Percentiles rank a stretch among this genome's conserved stretches.
phyloP scores from a whole-genome alignment of 2,888 invertebrate species.

The Acleris cristana region DNA sequence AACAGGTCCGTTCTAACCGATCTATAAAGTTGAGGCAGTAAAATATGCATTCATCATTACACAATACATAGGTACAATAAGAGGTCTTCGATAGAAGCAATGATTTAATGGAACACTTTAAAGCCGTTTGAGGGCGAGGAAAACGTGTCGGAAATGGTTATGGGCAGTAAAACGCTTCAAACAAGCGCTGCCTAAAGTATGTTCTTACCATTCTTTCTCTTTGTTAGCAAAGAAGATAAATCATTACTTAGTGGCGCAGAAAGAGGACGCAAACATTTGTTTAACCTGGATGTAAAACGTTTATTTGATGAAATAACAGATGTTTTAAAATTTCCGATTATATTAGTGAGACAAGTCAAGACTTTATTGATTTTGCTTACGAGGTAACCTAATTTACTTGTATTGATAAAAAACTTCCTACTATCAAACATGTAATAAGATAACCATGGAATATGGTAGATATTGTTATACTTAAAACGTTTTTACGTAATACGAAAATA shows the following conservation, averaged over 20 bases:
- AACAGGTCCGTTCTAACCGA: background rate
- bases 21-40: background rate
- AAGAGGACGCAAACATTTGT: background rate
- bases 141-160: conserved; percentile 26
- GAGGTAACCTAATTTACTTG: too few species aligned
- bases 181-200: conserved; percentile 19
- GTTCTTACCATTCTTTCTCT: conserved; percentile 16
- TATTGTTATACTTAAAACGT: too few species aligned
- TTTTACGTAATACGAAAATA: too few species aligned
- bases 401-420: too few species aligned
- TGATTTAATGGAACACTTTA: conserved; percentile 24
- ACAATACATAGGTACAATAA: background rate
- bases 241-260: conserved; percentile 6
- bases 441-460: too few species aligned
- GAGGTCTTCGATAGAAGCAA: conserved; percentile 11
- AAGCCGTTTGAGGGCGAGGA: conserved; percentile 11
- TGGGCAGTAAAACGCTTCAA: conserved; percentile 22
- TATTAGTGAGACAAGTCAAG: too few species aligned
- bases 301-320: background rate
- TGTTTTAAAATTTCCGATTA: too few species aligned
- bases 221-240: conserved; percentile 13
- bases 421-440: too few species aligned
- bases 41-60: background rate
- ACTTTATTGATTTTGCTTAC: too few species aligned
- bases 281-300: background rate